phyloP scores from a whole-genome alignment of 2,797 vertebrate species.

The Lepidocolaptes lacrymiger region DNA sequence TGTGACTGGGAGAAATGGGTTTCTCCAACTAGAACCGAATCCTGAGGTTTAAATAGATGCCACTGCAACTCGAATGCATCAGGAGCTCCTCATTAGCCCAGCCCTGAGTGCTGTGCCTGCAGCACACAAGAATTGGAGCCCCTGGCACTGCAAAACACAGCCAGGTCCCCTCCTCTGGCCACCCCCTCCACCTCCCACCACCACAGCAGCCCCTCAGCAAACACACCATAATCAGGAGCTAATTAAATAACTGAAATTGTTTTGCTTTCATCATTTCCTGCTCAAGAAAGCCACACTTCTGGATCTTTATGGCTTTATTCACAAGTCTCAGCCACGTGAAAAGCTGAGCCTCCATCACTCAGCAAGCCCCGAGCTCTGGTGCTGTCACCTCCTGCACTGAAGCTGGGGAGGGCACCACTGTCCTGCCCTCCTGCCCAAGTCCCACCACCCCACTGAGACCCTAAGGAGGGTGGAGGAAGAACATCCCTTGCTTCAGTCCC shows the following conservation, averaged over 20 bases:
- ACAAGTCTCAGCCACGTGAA: neutral
- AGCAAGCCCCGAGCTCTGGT: neutral
- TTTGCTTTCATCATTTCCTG: neutral
- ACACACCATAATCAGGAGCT: neutral
- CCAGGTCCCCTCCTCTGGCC: neutral
- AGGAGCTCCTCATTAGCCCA: neutral
- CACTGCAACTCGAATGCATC: neutral
- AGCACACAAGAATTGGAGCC: neutral
- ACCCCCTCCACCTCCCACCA: neutral
- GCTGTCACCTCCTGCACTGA: neutral
- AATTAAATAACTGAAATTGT: neutral
- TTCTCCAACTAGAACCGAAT: neutral
- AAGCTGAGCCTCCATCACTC: neutral
- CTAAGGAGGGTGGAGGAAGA: neutral
- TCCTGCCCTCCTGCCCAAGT: neutral
- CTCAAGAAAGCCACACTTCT: neutral
- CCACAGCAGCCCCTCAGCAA: neutral
- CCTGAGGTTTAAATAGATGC: neutral
- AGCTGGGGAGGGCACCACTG: neutral
- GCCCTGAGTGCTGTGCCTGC: neutral
- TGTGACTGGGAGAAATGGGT: neutral
- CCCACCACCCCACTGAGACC: neutral
- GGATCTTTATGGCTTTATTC: neutral
- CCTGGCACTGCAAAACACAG: neutral
- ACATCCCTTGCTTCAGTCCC: fast-evolving